Base-by-base conservation (phyloP, 2,113 vertebrate genomes). In the Syngnathus typhle region DNA sequence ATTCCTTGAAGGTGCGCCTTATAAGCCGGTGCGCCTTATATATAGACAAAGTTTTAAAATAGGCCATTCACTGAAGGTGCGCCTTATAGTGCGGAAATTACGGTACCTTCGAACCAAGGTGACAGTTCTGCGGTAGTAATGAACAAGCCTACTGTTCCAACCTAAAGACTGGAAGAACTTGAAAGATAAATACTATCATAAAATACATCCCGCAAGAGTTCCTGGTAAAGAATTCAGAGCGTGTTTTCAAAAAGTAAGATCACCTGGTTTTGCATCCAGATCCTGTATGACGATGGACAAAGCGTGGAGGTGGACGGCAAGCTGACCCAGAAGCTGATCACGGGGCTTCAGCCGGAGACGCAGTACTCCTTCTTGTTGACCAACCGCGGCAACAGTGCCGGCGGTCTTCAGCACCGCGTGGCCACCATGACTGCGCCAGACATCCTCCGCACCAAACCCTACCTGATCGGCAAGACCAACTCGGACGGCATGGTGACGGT, bases 201-300 rank as follows among this genome's bases (percentile, higher is more conserved):
- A 32, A 43, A 9, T 9, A 43, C 41, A 8, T 43, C 41, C 41
- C 8, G 11, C 7, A 9, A 9, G 41, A 10, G 8, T 43, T 9
- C 41, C 41, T 43, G 11, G 41, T 47, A 5, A 47, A 47, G 13
- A 47, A 18, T 12, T 11, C 41, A 43, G 9, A 11, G 41, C 11
- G 44, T 7, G 13, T 47, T 47, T 47, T 47, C 15, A 16, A 47
- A 5, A 5, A 15, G 15, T 16, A 47, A 47, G 15, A 16, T 18
- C 4, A 47, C 10, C 15, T 13, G 2, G 56, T 18, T 64, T 72
- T 15, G 0, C 0, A 18, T 52, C 0, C 88, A 99, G 97, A 99
- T 99, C 84, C 93, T 98, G 63, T 98, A 98, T n/a, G 96, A 98
- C 82, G 95, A 98, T 18, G 97, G 96, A 1, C 97, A 98, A 85